These are phyloP conservation scores for Tiphia femorata DNA, from an alignment of 2,888 invertebrate genomes.

Conservation along the genomic window DNA sequence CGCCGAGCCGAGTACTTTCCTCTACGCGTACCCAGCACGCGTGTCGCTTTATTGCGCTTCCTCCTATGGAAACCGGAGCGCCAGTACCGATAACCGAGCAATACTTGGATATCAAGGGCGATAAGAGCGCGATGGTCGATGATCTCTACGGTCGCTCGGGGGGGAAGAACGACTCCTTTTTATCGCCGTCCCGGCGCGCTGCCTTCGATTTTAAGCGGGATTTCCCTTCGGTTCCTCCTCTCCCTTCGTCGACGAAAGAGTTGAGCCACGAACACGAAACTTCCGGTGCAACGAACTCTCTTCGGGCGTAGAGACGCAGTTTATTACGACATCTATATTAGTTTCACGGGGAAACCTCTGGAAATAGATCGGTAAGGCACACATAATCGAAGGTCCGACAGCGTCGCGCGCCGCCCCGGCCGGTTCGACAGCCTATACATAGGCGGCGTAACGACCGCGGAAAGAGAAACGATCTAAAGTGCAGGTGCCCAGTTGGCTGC, in stretches of 20 bases:
- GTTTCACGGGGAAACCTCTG: slow-evolving; percentile 48
- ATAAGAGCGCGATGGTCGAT: no score
- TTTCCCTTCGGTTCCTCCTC: slow-evolving; percentile 22
- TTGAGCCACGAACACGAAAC: slow-evolving; percentile 50
- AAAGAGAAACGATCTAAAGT: background rate
- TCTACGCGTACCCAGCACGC: no score
- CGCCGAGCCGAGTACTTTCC: no score
- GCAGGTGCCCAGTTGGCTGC: no score
- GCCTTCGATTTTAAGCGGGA: slow-evolving; percentile 2
- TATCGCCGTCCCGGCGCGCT: slow-evolving; percentile 22
- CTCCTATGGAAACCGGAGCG: no score
- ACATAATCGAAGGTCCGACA: slow-evolving; percentile 40
- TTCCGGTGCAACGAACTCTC: slow-evolving; percentile 59
- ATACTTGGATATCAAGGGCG: no score
- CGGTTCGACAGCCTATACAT: slow-evolving; percentile 34
- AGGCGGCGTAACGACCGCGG: slow-evolving; percentile 12
- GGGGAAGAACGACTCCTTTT: slow-evolving; percentile 6
- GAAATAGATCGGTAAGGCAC: slow-evolving; percentile 37
- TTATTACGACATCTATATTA: slow-evolving; percentile 43
- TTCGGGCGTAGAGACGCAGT: slow-evolving; percentile 27
- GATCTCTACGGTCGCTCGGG: no score
- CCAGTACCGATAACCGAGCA: no score
- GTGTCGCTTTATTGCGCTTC: no score
- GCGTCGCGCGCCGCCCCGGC: no score
- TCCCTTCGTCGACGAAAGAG: slow-evolving; percentile 41